phyloP scores from a whole-genome alignment of 2,797 vertebrate species.

The Diplodus sargus region DNA sequence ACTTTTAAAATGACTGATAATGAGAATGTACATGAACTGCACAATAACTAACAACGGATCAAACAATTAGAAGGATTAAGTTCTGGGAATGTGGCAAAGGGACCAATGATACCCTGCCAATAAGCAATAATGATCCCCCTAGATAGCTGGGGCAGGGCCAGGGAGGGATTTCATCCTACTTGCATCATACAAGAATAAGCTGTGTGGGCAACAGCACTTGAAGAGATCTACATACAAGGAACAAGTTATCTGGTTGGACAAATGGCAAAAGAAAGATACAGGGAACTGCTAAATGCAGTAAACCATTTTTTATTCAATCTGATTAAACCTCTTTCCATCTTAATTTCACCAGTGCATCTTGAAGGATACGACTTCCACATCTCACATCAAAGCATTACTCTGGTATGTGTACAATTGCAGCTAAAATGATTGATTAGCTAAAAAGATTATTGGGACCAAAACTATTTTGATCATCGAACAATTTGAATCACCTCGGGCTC shows the following conservation, averaged over 20 bases:
- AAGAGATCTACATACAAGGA: conserved; percentile 47
- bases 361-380: neutral
- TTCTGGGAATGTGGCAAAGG: conserved; percentile 37
- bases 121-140: conserved; percentile 50
- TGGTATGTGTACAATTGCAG: neutral
- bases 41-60: conserved; percentile 39
- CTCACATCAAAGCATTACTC: neutral
- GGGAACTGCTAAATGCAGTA: neutral
- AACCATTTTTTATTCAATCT: conserved; percentile 1
- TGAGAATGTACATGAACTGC: conserved; percentile 6
- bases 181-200: conserved; percentile 72
- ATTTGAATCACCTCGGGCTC: neutral
- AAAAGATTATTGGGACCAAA: neutral
- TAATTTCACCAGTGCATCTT: neutral
- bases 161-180: conserved; percentile 69
- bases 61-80: conserved; percentile 29
- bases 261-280: conserved; percentile 27
- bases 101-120: conserved; percentile 47
- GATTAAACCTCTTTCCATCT: conserved; percentile 5
- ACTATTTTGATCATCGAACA: neutral
- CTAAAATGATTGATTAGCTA: neutral
- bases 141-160: conserved; percentile 49
- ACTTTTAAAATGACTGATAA: conserved; percentile 19
- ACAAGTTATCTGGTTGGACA: conserved; percentile 39
- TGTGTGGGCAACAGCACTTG: conserved; percentile 47